These are phyloP conservation scores for Drosophila gaucha DNA, from an alignment of 2,888 invertebrate genomes.

Conservation along the genomic window DNA sequence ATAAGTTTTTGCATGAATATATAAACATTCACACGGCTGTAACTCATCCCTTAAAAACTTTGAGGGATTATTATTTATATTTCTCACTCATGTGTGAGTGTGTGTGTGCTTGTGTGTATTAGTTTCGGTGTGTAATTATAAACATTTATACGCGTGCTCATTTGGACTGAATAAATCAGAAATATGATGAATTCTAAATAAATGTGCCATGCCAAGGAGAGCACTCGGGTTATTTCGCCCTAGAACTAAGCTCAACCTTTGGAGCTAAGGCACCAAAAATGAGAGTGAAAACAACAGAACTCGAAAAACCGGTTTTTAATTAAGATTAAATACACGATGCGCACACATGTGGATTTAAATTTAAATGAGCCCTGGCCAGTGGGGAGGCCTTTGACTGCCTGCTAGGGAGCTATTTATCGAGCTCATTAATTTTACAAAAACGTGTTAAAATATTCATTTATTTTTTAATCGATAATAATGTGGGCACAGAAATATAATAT, in stretches of 20 bases:
- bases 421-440: constrained; percentile 77
- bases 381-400: constrained; percentile 17
- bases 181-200: constrained; percentile 77
- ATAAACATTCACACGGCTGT: constrained; percentile 34
- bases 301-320: constrained; percentile 83
- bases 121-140: constrained; percentile 68
- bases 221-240: constrained; percentile 27
- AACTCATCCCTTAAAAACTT: constrained; percentile 36
- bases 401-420: constrained; percentile 43
- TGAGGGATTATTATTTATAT: constrained; percentile 25
- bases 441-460: constrained; percentile 82
- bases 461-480: constrained; percentile 70
- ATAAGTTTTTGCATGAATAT: constrained; percentile 54
- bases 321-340: constrained; percentile 82
- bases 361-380: constrained; percentile 62
- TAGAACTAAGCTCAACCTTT: constrained; percentile 57
- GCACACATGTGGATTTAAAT: constrained; percentile 73
- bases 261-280: constrained; percentile 40
- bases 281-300: constrained; percentile 44
- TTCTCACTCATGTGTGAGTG: constrained; percentile 21
- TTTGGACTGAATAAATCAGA: constrained; percentile 76
- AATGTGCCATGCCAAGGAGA: constrained; percentile 45
- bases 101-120: constrained; percentile 6
- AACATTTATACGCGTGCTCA: constrained; percentile 77
- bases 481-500: constrained; percentile 2